These are phyloP conservation scores for Nibea albiflora DNA, from an alignment of 2,113 vertebrate genomes.

Conservation along the genomic window DNA sequence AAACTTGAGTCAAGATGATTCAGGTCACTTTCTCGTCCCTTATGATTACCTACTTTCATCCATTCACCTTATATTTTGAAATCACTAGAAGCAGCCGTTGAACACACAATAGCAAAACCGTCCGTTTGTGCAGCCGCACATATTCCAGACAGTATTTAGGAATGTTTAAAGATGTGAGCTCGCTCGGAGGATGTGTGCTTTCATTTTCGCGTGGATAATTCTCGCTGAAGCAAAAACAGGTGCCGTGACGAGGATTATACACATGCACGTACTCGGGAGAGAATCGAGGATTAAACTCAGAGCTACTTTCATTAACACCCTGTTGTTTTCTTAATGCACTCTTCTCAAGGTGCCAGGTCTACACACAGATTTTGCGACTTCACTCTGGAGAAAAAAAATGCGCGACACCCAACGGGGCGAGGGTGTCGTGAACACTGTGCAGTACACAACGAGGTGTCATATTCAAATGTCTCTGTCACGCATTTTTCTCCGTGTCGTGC, in stretches of 20 bases:
- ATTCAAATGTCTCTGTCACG: slow-evolving; percentile 4
- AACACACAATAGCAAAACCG: slow-evolving; percentile 1
- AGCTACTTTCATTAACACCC: slow-evolving; percentile 16
- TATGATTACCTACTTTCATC: slow-evolving; percentile 10
- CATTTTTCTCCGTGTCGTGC: not conserved
- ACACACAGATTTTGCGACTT: not conserved
- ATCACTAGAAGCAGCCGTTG: not conserved
- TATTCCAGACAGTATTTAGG: not conserved
- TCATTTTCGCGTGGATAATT: slow-evolving; percentile 9
- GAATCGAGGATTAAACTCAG: slow-evolving; percentile 27
- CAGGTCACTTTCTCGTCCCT: slow-evolving; percentile 13
- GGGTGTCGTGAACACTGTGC: slow-evolving; percentile 1
- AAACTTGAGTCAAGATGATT: slow-evolving; percentile 30
- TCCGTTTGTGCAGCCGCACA: not conserved
- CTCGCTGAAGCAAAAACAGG: slow-evolving; percentile 25
- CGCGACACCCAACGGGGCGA: not conserved
- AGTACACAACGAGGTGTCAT: not conserved
- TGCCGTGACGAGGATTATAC: slow-evolving; percentile 29
- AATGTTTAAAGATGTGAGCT: slow-evolving; percentile 1
- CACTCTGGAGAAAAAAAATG: slow-evolving; percentile 17
- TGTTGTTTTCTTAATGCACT: slow-evolving; percentile 1
- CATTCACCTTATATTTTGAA: slow-evolving; percentile 25
- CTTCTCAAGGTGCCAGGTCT: not conserved
- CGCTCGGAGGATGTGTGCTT: not conserved
- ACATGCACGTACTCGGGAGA: not conserved